Percentiles rank a stretch among this genome's conserved stretches.
phyloP scores from a whole-genome alignment of 2,888 invertebrate species.

The Polyommatus iphigenia region DNA sequence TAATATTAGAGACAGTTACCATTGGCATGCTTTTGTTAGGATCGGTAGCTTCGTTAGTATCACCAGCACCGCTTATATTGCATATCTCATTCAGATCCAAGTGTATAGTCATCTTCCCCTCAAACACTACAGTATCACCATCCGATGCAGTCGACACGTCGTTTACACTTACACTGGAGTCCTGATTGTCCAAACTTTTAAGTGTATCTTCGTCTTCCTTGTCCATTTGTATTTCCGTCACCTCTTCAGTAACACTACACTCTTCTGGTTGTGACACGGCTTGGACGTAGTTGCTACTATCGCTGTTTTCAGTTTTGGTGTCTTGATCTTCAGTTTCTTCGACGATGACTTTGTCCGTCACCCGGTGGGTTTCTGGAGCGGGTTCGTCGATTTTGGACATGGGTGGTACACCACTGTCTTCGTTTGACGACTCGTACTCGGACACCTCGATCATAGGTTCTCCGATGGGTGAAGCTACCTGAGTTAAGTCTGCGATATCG shows the following conservation, averaged over 20 bases:
- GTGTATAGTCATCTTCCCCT: constrained; percentile 79
- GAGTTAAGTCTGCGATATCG: constrained; percentile 82
- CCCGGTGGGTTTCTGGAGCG: constrained; percentile 49
- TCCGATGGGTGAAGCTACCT: constrained; percentile 72
- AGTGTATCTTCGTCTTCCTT: constrained; percentile 77
- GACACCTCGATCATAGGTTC: constrained; percentile 69
- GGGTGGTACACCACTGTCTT: constrained; percentile 57
- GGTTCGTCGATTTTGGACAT: constrained; percentile 62
- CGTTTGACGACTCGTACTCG: constrained; percentile 74
- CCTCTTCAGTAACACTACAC: constrained; percentile 67
- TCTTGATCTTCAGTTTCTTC: constrained; percentile 73
- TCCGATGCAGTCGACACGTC: constrained; percentile 73
- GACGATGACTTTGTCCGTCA: constrained; percentile 64
- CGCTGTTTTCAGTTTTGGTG: constrained; percentile 63
- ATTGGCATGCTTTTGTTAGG: constrained; percentile 76
- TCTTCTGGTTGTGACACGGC: constrained; percentile 72
- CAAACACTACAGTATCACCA: constrained; percentile 75
- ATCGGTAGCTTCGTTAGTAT: constrained; percentile 56
- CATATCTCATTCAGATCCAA: constrained; percentile 76
- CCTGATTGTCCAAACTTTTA: constrained; percentile 77
- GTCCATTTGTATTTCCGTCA: constrained; percentile 75
- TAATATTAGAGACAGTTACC: constrained; percentile 80
- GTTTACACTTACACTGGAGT: constrained; percentile 79
- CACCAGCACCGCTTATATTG: constrained; percentile 73
- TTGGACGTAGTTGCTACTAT: constrained; percentile 72